Evolutionary conservation across 1,140 invertebrate species (phyloP), one percentile per base, ranked within the genome.

Genomic region (Trinorchestia longiramus): DNA sequence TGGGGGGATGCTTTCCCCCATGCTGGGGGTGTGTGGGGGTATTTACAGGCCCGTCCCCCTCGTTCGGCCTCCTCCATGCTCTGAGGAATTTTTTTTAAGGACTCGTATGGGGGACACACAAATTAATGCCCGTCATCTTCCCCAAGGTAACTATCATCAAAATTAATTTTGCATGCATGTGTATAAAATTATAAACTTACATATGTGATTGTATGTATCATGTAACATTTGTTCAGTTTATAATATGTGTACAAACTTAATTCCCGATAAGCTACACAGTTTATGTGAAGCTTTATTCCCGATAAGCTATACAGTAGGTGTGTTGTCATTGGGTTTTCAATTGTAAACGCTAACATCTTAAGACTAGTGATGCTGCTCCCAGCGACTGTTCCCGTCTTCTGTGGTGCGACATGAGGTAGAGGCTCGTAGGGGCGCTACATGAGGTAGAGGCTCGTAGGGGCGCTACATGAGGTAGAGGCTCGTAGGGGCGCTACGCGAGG

Each of bases 11-110:
- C n/a, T 45, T 0, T 40, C 92, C 43, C 92, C 92, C 43, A 45
- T 94, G 92, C 92, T 94, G 92, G 44, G 92, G 43, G 44, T 94
- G 4, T 94, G 44, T 47, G 44, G 44, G 41, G 92, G 92, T 15
- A 40, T 94, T 0, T n/a, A 47, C 41, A 44, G 92, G 43, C 92
- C 92, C 11, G n/a, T 94, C 92, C 92, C 92, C 41, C 3, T 94
- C 41, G 44, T 94, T 6, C 43, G 92, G 44, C 43, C 92, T 40
- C 92, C 43, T 11, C 43, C 43, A 3, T 1, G 36, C 43, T 11
- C 92, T 94, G 92, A 47, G 36, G 92, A 47, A 1, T 36, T 94
- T 36, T 47, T 94, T 11, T 36, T 94, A 40, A 94, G 92, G 92
- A 44, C 92, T 8, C 43, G 92, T 15, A 11, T 94, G 43, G 92